Percentiles rank a stretch among this genome's conserved stretches.
Conservation (phyloP, 2,888 invertebrate species). For the Sarcophaga caerulescens region DNA sequence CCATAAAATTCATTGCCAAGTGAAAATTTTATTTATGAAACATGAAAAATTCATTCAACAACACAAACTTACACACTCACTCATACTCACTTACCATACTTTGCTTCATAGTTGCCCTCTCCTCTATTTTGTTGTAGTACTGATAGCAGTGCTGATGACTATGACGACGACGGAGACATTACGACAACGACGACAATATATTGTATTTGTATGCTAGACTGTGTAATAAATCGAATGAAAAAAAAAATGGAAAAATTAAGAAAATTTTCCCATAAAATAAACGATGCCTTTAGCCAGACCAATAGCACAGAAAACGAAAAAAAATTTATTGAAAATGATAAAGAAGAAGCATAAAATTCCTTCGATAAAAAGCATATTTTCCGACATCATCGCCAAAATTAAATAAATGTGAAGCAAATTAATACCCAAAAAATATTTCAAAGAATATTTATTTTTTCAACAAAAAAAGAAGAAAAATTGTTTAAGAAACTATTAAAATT, state of each 20-base stretch:
- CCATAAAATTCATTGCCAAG: slow-evolving; percentile 67
- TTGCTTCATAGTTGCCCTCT: not conserved
- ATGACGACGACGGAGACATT: not conserved
- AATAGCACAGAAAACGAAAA: not conserved
- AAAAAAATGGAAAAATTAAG: not conserved
- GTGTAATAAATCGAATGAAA: slow-evolving; percentile 6
- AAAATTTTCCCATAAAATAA: slow-evolving; percentile 19
- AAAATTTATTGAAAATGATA: not conserved
- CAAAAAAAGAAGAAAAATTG: not conserved
- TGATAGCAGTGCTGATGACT: too few relatives aligned
- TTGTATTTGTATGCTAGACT: not conserved
- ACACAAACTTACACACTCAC: not conserved
- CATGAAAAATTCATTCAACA: slow-evolving; percentile 63
- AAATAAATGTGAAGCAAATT: slow-evolving; percentile 16
- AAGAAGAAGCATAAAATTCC: not conserved
- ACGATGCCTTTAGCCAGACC: slow-evolving; percentile 2
- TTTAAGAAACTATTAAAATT: too few relatives aligned
- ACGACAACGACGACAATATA: slow-evolving; percentile 25
- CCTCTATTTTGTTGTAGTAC: too few relatives aligned
- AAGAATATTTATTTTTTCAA: not conserved
- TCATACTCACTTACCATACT: not conserved
- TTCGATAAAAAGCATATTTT: slow-evolving; percentile 23
- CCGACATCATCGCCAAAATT: slow-evolving; percentile 42
- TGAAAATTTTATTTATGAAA: slow-evolving; percentile 63
- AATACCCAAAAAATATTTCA: not conserved